Evolutionary conservation across 2,113 vertebrate genomes (phyloP), one percentile per base, ranked within the genome.

Genomic region (Odobenus rosmarus): DNA sequence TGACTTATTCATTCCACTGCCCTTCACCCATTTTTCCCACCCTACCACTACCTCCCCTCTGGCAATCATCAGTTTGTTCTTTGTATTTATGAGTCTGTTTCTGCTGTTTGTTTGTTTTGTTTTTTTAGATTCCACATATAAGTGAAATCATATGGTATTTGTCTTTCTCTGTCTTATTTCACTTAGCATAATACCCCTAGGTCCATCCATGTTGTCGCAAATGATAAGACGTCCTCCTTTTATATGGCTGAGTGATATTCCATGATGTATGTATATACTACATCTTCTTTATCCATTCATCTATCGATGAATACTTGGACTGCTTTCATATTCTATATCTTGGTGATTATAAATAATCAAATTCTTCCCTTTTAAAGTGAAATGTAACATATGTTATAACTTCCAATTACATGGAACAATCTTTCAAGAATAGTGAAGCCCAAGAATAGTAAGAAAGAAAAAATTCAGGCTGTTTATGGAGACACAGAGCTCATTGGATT

Each of bases 361-460:
- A 72, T 62, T 69, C 57, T 88, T 80, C 24, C 18, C 57, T 93
- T 84, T 97, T 62, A 92, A 98, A 95, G 39, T 96, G 80, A 90
- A 59, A 74, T 79, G 19, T 28, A 59, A 23, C 10, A 28, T 21
- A 14, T 33, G 18, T 97, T 97, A 95, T 97, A 97, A 83, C 81
- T 98, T 97, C 69, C 85, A 95, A 71, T 76, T 81, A 39, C 92
- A 86, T 71, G 33, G 49, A 88, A 80, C 57, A 84, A 88, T 95
- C 93, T 76, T 95, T 96, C 98, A 96, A 95, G 61, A 98, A 36
- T 57, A 96, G 31, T 81, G 86, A 96, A 86, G 36, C 69, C 97
- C 77, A 79, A 81, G 87, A 98, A 93, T n/a, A 83, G 49, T 79
- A 93, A 97, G 90, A 98, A 93, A 91, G 67, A 92, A 96, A 97